Evolutionary conservation across 1,140 invertebrate species (phyloP).

Genomic region (Conus ventricosus): DNA sequence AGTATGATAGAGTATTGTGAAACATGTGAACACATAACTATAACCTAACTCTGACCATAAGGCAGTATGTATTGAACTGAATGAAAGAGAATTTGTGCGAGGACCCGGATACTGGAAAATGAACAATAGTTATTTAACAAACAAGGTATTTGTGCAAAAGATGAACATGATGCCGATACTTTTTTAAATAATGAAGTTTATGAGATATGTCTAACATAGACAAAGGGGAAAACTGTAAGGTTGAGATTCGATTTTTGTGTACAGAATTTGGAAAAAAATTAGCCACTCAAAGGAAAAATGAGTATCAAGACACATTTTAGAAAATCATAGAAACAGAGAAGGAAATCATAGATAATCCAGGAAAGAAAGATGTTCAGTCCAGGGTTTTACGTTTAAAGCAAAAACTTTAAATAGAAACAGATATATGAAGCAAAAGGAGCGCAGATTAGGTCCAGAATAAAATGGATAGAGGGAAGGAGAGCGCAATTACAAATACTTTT

Average conservation of each 20-base stretch:
- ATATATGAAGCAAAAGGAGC: slow-evolving; percentile 3
- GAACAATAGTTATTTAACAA: background rate
- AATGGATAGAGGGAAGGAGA: slow-evolving; percentile 33
- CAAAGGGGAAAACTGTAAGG: background rate
- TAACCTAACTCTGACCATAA: background rate
- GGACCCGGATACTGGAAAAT: background rate
- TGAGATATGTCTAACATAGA: background rate
- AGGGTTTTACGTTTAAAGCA: background rate
- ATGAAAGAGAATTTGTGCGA: background rate
- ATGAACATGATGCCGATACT: background rate
- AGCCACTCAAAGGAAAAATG: no score
- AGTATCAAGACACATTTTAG: background rate
- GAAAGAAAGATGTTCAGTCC: background rate
- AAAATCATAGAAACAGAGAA: background rate
- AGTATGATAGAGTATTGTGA: background rate
- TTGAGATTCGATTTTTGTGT: background rate
- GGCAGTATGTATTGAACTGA: background rate
- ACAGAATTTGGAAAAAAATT: no score
- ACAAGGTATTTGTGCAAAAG: background rate
- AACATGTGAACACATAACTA: background rate
- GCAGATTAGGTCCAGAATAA: slow-evolving; percentile 27
- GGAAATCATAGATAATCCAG: background rate
- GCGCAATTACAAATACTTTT: slow-evolving; percentile 29
- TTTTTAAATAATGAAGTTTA: background rate
- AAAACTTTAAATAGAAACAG: background rate